Evolutionary conservation across 1,140 invertebrate genomes (phyloP), one percentile per base, ranked within the genome.

Genomic region (Gonioctena quinquepunctata): DNA sequence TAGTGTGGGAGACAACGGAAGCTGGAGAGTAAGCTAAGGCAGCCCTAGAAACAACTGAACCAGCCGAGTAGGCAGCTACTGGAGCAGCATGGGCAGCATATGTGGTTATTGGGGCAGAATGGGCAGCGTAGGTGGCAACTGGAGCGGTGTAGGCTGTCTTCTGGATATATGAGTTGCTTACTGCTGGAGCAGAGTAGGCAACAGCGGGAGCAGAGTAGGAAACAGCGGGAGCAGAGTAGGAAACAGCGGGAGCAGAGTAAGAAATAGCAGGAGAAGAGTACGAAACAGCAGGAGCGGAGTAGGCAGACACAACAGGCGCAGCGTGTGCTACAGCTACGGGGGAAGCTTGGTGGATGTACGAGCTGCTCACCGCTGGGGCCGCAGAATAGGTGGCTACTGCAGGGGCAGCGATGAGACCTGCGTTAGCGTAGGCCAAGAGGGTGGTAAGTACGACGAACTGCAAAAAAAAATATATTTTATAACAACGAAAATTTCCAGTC

Each of bases 11-110:
- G 13, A 87, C 86, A 52, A 83, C 80, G 48, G 83, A 81, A 22
- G 87, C 86, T 66, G 87, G 85, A 50, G 85, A 86, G 74, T 87
- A 86, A 68, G 81, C 80, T 76, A 81, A 82, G 73, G 85, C 86
- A 74, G 80, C 66, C 61, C 82, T 82, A 59, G 86, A 80, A 7
- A 86, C 85, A 21, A 84, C 81, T 49, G 84, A 81, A 16, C 86
- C 85, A 60, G 86, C 84, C 33, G 84, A 84, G 63, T 80, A 79
- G 26, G 72, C 52, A 75, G 78, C 83, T 73, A 85, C 84, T 71
- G 78, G 73, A 26, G 71, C 69, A 70, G 63, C 74, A 49, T 67
- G 66, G 52, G 61, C 68, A 65, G 69, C 54, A 52, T 73, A 72
- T 63, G 74, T 84, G 18, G 84, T 78, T 42, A 65, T 6, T 2